Percentiles rank a stretch among this genome's conserved stretches.
phyloP scores from a whole-genome alignment of 2,797 vertebrate genomes.

The Lindbergichthys nudifrons region DNA sequence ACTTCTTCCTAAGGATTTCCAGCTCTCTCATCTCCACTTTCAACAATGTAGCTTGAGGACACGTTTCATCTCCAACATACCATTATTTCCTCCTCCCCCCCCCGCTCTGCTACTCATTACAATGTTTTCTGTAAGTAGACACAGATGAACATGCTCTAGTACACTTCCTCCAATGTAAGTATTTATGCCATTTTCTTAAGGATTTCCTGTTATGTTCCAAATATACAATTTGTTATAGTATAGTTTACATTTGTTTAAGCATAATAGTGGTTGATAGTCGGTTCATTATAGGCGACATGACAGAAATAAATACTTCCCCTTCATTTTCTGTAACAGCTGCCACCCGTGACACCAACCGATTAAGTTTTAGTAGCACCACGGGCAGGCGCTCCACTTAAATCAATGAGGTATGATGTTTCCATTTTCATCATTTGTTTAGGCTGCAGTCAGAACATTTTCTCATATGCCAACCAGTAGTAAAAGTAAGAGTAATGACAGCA shows the following conservation, averaged over 20 bases:
- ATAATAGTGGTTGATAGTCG: not conserved
- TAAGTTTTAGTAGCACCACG: not conserved
- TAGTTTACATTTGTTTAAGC: constrained; percentile 1
- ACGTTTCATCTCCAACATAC: constrained; percentile 46
- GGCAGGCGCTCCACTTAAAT: not conserved
- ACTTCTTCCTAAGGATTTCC: constrained; percentile 60
- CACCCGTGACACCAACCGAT: not conserved
- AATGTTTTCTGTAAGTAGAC: constrained; percentile 17
- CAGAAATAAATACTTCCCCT: not conserved
- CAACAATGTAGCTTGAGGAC: constrained; percentile 42
- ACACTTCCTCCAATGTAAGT: not conserved
- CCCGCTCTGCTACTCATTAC: constrained; percentile 26
- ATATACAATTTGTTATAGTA: constrained; percentile 1
- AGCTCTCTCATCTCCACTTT: constrained; percentile 51
- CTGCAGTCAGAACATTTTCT: not conserved
- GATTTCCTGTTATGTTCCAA: constrained; percentile 7
- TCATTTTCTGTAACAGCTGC: not conserved
- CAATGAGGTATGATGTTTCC: not conserved
- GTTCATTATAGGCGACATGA: not conserved
- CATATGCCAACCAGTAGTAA: not conserved
- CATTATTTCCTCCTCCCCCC: constrained; percentile 27
- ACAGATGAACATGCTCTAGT: constrained; percentile 9
- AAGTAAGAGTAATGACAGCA: not conserved
- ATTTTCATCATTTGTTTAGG: not conserved
- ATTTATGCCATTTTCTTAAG: constrained; percentile 3